Evolutionary conservation across 2,888 invertebrate species (phyloP).

Genomic region (Pantelozetes paolii): DNA sequence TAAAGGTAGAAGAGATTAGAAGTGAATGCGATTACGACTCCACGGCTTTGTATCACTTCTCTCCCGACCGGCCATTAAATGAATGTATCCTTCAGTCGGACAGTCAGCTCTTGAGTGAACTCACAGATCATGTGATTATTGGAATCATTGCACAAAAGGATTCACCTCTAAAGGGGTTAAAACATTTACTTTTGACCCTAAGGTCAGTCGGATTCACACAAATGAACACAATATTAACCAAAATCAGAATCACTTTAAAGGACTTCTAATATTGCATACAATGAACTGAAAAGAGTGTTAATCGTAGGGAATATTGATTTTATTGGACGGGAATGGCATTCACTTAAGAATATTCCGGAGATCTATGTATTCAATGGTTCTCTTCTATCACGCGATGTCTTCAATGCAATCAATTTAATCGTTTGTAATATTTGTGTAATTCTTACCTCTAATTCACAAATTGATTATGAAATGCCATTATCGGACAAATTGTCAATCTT

Average conservation of each 20-base stretch:
- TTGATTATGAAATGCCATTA: slow-evolving; percentile 97
- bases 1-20: slow-evolving; percentile 60
- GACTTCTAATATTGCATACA: slow-evolving; percentile 99
- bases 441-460: slow-evolving; percentile 97
- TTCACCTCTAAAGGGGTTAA: slow-evolving; percentile 92
- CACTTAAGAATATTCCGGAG: slow-evolving; percentile 94
- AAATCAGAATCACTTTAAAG: slow-evolving; percentile 52
- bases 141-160: slow-evolving; percentile 99
- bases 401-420: slow-evolving; percentile 98
- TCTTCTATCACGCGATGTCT: slow-evolving; percentile 95
- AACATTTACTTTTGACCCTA: slow-evolving; percentile 98
- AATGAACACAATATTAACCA: neutral
- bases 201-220: slow-evolving; percentile 48
- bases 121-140: slow-evolving; percentile 96
- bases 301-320: slow-evolving; percentile 99
- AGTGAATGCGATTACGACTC: slow-evolving; percentile 99
- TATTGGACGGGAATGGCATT: slow-evolving; percentile 97
- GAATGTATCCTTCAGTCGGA: slow-evolving; percentile 98
- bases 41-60: slow-evolving; percentile 99
- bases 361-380: slow-evolving; percentile 67
- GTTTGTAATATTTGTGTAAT: slow-evolving; percentile 99
- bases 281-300: slow-evolving; percentile 98
- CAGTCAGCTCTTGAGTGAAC: slow-evolving; percentile 97
- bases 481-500: slow-evolving; percentile 99
- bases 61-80: slow-evolving; percentile 90